phyloP scores from a whole-genome alignment of 2,797 vertebrate species.

The Alca torda region DNA sequence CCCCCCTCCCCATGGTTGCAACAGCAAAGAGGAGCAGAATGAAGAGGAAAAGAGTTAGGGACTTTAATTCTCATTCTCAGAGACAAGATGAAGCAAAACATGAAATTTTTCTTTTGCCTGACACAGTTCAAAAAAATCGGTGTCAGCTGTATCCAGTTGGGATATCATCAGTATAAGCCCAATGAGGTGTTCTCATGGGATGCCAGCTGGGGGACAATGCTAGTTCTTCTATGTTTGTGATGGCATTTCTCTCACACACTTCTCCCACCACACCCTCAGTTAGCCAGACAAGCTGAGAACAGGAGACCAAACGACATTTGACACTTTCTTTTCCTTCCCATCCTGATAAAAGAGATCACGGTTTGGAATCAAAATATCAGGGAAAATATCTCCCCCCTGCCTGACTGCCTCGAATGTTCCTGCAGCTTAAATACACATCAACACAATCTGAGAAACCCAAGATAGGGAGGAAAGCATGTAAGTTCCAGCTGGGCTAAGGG shows the following conservation, averaged over 20 bases:
- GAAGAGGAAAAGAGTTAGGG: neutral
- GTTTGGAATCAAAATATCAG: conserved; percentile 2
- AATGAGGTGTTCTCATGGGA: neutral
- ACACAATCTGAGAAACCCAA: conserved; percentile 27
- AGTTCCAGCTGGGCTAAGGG: conserved; percentile 58
- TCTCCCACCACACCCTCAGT: neutral
- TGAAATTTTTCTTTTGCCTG: neutral
- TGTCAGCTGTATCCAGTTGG: neutral
- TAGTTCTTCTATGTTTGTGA: neutral
- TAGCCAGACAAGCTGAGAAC: neutral
- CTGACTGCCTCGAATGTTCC: neutral
- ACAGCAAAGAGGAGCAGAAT: neutral
- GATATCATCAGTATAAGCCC: neutral
- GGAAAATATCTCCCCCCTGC: neutral
- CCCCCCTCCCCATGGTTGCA: neutral
- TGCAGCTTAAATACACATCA: conserved; percentile 32
- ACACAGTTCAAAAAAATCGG: neutral
- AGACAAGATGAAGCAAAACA: neutral
- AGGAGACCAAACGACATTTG: neutral
- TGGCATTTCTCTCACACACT: neutral
- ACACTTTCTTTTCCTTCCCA: neutral
- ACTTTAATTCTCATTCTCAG: neutral
- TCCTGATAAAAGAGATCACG: neutral
- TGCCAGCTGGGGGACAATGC: rapidly evolving
- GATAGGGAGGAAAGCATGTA: neutral